Evolutionary conservation across 2,797 vertebrate species (phyloP).

Genomic region (Rhabdomys pumilio): DNA sequence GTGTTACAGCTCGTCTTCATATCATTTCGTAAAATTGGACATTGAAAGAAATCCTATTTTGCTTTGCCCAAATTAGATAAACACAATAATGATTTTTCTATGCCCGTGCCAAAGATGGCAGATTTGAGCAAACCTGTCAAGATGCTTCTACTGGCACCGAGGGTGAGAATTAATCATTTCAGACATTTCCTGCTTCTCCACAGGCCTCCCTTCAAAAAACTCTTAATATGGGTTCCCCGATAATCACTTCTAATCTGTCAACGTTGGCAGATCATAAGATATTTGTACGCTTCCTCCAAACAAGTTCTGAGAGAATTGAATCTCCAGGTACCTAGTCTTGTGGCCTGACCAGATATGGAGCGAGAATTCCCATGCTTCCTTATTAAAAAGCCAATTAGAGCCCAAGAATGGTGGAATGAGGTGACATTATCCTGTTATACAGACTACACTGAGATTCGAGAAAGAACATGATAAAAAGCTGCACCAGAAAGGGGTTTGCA

Average conservation of each 20-base stretch:
- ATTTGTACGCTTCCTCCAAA: not conserved
- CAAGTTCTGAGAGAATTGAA: not conserved
- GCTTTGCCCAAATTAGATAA: not conserved
- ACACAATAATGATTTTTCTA: not conserved
- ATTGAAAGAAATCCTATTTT: not conserved
- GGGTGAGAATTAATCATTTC: not conserved
- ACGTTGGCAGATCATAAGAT: not conserved
- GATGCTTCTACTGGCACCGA: not conserved
- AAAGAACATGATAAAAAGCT: not conserved
- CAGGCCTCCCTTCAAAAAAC: conserved; percentile 10
- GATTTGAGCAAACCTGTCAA: not conserved
- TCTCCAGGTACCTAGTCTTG: not conserved
- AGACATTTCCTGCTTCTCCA: conserved; percentile 3
- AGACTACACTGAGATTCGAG: not conserved
- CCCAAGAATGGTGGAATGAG: not conserved
- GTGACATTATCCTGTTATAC: not conserved
- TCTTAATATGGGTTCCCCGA: not conserved
- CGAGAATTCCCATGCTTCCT: not conserved
- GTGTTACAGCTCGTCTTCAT: not conserved
- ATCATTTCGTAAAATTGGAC: not conserved
- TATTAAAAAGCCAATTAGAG: not conserved
- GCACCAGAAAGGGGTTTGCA: not conserved
- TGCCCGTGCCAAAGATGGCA: not conserved
- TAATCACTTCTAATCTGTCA: not conserved
- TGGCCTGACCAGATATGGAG: not conserved